Evolutionary conservation across 1,140 invertebrate genomes (phyloP).

Genomic region (Drosophila parabipectinata): DNA sequence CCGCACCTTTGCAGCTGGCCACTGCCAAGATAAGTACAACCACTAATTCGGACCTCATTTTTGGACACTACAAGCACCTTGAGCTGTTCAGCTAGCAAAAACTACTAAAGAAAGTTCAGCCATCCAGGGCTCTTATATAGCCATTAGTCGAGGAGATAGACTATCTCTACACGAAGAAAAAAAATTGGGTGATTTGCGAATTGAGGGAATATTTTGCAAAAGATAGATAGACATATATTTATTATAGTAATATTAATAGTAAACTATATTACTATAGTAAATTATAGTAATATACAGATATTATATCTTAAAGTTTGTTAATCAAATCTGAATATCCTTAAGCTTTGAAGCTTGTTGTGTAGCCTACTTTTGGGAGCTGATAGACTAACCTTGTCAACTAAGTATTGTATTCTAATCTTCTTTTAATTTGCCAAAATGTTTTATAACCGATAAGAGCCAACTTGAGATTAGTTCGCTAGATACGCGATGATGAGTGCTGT

Average conservation of each 20-base stretch:
- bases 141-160: conserved; percentile 35
- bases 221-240: no score
- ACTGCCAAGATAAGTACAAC: conserved; percentile 49
- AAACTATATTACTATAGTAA: no score
- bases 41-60: conserved; percentile 62
- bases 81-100: conserved; percentile 4
- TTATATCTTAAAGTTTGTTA: no score
- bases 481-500: conserved; percentile 3
- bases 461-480: conserved; percentile 49
- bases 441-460: conserved; percentile 48
- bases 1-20: conserved; percentile 31
- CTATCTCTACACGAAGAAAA: conserved; percentile 22
- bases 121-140: conserved; percentile 53
- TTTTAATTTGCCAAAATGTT: conserved; percentile 53
- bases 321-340: not conserved
- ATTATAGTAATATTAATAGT: no score
- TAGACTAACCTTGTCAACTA: not conserved
- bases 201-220: not conserved
- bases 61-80: conserved; percentile 14
- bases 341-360: not conserved
- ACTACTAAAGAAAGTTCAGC: conserved; percentile 7
- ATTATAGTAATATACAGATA: no score
- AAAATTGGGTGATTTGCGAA: not conserved
- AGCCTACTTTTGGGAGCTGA: not conserved
- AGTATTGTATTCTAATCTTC: conserved; percentile 26